Conservation (phyloP, 2,113 vertebrate species). For the Boulengeromyrus knoepffleri region DNA sequence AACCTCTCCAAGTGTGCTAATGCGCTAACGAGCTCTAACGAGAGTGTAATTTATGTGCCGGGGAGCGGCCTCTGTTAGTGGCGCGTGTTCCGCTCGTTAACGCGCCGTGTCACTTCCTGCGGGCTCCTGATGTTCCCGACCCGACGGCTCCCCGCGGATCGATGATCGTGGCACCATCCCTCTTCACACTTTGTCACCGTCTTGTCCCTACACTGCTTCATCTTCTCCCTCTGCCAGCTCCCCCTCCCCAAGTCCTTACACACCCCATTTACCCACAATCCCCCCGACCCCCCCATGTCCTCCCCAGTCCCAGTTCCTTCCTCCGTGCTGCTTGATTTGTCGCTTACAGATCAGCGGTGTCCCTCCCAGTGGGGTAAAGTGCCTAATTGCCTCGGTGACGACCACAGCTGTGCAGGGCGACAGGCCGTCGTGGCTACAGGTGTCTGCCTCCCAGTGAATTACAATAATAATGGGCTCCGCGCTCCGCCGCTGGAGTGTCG, state of each 20-base stretch:
- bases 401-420: background rate
- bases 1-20: background rate
- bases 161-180: slow-evolving; percentile 25
- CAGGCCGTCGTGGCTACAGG: background rate
- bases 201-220: background rate
- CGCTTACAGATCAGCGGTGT: background rate
- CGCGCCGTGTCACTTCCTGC: background rate
- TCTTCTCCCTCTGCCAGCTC: background rate
- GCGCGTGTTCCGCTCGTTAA: slow-evolving; percentile 8
- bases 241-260: background rate
- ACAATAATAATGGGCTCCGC: background rate
- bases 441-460: background rate
- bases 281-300: background rate
- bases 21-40: slow-evolving; percentile 17
- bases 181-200: background rate
- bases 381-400: background rate
- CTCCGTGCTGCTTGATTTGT: background rate
- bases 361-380: background rate
- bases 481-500: background rate
- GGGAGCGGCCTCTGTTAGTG: background rate
- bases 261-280: background rate
- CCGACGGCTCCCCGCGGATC: slow-evolving; percentile 13
- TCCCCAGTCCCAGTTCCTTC: background rate
- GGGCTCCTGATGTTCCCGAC: background rate
- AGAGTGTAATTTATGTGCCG: slow-evolving; percentile 10